Conservation (phyloP, 2,888 invertebrate genomes). For the Tineola bisselliella region DNA sequence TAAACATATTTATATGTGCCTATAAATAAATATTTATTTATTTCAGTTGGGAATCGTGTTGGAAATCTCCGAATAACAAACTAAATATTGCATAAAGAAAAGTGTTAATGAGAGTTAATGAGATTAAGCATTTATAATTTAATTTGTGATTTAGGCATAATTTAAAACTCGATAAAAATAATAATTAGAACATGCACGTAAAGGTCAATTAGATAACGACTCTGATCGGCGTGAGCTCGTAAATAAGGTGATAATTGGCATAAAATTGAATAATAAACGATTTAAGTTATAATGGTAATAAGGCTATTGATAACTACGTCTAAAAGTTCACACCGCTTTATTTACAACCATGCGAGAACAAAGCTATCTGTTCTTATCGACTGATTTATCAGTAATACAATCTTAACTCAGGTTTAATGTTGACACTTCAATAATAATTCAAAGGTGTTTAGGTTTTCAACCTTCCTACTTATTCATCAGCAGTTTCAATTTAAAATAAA, state of each 20-base stretch:
- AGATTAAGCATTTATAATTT: no score
- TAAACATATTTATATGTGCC: no score
- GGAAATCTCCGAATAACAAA: no score
- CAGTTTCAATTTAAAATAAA: no score
- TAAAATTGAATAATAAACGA: slow-evolving; percentile 4
- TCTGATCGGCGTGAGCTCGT: neutral
- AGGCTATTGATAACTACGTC: neutral
- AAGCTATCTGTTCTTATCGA: neutral
- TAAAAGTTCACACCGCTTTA: neutral
- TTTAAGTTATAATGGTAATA: neutral
- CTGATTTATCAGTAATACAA: neutral
- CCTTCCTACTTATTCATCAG: no score
- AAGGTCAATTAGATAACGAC: neutral
- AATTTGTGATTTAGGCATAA: no score
- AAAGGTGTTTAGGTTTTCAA: neutral
- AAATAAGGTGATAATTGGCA: neutral
- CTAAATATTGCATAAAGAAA: no score
- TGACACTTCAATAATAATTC: neutral
- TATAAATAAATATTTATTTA: no score
- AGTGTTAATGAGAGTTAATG: no score
- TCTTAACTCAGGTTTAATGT: neutral
- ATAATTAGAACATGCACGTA: neutral
- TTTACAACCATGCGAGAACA: neutral
- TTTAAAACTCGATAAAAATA: no score
- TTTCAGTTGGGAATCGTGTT: no score